Percentiles rank a stretch among this genome's conserved stretches.
Evolutionary conservation across 2,113 vertebrate genomes (phyloP).

Genomic region (Columba janthina): DNA sequence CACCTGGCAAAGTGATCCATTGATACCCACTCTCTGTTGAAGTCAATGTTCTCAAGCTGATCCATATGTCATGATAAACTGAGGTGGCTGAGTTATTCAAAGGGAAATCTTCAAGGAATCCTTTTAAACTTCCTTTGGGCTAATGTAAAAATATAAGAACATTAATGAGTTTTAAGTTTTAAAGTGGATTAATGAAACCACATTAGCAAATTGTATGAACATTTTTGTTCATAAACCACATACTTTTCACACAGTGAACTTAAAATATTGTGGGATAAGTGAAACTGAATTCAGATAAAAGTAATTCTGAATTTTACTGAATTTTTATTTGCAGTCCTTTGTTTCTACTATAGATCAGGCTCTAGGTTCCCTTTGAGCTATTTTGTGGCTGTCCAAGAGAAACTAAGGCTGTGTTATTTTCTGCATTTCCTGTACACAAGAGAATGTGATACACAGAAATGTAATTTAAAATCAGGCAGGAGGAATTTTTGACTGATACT

Average conservation of each 20-base stretch:
- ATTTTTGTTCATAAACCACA: neutral
- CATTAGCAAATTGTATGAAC: neutral
- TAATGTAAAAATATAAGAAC: neutral
- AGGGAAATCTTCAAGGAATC: neutral
- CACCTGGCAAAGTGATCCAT: neutral
- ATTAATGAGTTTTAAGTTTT: neutral
- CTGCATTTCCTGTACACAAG: neutral
- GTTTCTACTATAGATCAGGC: neutral
- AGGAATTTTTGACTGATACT: neutral
- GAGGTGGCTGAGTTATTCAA: neutral
- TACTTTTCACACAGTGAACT: neutral
- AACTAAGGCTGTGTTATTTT: neutral
- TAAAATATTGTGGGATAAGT: neutral
- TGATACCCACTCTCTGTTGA: neutral
- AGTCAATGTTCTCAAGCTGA: neutral
- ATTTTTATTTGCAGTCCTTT: neutral
- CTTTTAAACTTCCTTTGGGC: neutral
- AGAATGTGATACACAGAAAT: neutral
- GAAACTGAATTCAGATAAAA: neutral
- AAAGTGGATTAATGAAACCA: neutral
- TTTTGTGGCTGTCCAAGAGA: neutral
- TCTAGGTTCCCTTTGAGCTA: neutral
- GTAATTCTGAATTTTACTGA: neutral
- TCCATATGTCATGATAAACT: neutral
- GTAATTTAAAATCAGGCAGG: neutral